A percentile compares a stretch with the other conserved stretches of the same genome.
These are phyloP conservation scores for Centropus unirufus DNA, from an alignment of 2,113 vertebrate species.

Conservation along the genomic window DNA sequence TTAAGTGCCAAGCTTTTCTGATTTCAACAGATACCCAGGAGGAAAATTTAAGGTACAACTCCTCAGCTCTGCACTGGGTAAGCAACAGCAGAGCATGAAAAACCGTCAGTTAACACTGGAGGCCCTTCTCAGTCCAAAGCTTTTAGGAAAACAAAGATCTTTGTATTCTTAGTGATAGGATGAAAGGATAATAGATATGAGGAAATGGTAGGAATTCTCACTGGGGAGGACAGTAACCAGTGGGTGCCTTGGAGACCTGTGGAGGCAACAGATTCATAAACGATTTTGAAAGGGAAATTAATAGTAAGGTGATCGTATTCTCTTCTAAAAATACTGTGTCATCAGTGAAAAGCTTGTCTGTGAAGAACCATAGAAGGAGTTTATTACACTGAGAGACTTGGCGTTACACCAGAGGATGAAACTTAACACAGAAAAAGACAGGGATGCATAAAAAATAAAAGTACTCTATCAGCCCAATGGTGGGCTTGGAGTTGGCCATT, in stretches of 20 bases:
- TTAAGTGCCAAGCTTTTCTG: not conserved
- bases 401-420: not conserved
- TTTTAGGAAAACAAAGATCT: not conserved
- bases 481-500: not conserved
- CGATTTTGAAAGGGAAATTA: not conserved
- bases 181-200: not conserved
- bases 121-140: not conserved
- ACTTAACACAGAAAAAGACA: not conserved
- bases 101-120: not conserved
- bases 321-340: no score
- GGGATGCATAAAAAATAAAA: not conserved
- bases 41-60: not conserved
- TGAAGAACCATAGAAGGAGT: not conserved
- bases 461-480: not conserved
- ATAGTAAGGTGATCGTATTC: not conserved
- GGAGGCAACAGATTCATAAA: not conserved
- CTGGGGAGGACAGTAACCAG: not conserved
- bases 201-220: not conserved
- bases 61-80: not conserved
- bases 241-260: not conserved
- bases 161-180: not conserved
- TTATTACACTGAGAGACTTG: not conserved
- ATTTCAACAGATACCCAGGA: not conserved
- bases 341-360: not conserved
- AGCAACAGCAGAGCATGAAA: not conserved